phyloP scores from a whole-genome alignment of 2,888 invertebrate species.

The Drosophila barbarae region DNA sequence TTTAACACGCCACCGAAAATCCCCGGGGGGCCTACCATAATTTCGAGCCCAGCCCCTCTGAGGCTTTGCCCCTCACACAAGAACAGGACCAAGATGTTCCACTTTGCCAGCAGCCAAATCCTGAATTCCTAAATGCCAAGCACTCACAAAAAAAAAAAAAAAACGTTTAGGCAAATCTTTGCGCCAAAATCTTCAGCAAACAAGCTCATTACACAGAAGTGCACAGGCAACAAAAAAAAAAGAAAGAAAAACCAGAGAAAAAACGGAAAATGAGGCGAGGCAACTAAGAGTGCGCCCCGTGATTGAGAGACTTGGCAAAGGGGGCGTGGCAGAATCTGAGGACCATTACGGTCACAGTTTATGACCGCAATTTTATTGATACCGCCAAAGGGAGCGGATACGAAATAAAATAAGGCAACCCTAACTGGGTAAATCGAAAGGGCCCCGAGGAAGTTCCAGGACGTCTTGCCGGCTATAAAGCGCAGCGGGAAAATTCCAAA shows the following conservation, averaged over 20 bases:
- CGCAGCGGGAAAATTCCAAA: conserved; percentile 18
- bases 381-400: conserved; percentile 66
- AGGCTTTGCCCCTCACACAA: conserved; percentile 1
- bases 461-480: conserved; percentile 33
- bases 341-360: conserved; percentile 54
- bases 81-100: conserved; percentile 44
- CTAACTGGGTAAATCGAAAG: conserved; percentile 24
- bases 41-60: conserved; percentile 6
- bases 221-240: conserved; percentile 4
- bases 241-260: neutral
- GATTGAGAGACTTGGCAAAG: conserved; percentile 65
- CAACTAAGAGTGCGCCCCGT: conserved; percentile 48
- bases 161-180: conserved; percentile 63
- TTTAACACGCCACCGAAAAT: conserved; percentile 16
- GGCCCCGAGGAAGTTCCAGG: conserved; percentile 26
- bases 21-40: conserved; percentile 27
- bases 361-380: conserved; percentile 73
- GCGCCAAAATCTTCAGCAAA: conserved; percentile 57
- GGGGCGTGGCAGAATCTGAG: conserved; percentile 21
- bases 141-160: neutral
- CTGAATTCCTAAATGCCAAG: neutral
- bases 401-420: conserved; percentile 37
- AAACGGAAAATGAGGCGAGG: conserved; percentile 14
- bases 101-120: conserved; percentile 33
- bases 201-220: conserved; percentile 59